phyloP scores from a whole-genome alignment of 2,888 invertebrate species.

The Dichetophora obliterata region DNA sequence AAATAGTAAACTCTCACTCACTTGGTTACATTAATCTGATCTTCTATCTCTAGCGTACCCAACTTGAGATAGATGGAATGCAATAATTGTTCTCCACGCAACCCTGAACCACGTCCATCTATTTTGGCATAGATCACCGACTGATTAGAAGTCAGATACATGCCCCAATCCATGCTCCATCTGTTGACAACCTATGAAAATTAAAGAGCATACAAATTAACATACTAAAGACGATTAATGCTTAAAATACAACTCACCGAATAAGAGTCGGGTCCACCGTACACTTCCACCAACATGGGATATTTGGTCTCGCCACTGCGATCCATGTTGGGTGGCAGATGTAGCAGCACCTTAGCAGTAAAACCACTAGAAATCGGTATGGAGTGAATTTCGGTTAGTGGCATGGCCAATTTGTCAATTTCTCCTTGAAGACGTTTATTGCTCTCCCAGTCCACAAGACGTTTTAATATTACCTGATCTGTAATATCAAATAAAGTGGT shows the following conservation, averaged over 20 bases:
- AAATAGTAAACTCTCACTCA: slow-evolving; percentile 47
- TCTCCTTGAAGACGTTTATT: slow-evolving; percentile 73
- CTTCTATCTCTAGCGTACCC: slow-evolving; percentile 91
- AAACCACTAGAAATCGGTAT: slow-evolving; percentile 77
- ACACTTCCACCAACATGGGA: slow-evolving; percentile 88
- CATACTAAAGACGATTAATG: no score
- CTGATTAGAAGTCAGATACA: slow-evolving; percentile 86
- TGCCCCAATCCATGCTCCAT: slow-evolving; percentile 89
- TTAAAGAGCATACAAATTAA: background rate
- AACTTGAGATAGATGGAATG: slow-evolving; percentile 86
- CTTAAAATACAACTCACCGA: slow-evolving; percentile 74
- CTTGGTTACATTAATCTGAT: slow-evolving; percentile 88
- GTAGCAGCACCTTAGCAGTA: slow-evolving; percentile 80
- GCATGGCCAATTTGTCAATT: slow-evolving; percentile 72
- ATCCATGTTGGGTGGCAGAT: slow-evolving; percentile 81
- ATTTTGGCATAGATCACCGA: slow-evolving; percentile 90
- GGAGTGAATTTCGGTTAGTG: slow-evolving; percentile 74
- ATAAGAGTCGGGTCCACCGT: slow-evolving; percentile 92
- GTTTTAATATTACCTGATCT: slow-evolving; percentile 61
- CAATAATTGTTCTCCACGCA: slow-evolving; percentile 85
- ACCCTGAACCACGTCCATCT: slow-evolving; percentile 91
- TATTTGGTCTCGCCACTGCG: slow-evolving; percentile 78
- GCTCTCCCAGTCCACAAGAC: slow-evolving; percentile 75
- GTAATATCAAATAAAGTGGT: background rate
- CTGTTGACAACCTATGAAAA: slow-evolving; percentile 72